Evolutionary conservation across 2,888 invertebrate genomes (phyloP).

Genomic region (Lymantria monacha): DNA sequence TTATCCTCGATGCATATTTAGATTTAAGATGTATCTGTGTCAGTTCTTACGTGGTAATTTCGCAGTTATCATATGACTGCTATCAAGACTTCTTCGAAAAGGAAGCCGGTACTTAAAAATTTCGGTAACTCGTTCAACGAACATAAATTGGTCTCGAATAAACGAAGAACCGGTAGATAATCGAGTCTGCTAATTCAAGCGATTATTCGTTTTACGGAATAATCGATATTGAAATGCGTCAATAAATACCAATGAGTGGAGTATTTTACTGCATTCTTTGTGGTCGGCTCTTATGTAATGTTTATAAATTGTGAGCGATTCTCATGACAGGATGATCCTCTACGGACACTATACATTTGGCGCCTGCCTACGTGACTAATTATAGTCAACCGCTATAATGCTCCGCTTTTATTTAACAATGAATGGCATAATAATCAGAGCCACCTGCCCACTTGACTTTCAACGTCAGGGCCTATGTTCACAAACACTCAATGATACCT

Average conservation of each 20-base stretch:
- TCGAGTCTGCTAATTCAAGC: constrained; percentile 20
- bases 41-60: background rate
- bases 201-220: constrained; percentile 39
- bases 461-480: no score
- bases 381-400: no score
- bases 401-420: no score
- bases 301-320: no score
- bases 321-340: no score
- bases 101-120: constrained; percentile 4
- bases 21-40: background rate
- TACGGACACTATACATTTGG: no score
- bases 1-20: no score
- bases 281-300: constrained; percentile 21
- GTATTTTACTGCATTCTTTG: background rate
- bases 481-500: no score
- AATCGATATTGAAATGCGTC: constrained; percentile 26
- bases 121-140: constrained; percentile 8
- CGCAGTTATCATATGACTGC: background rate
- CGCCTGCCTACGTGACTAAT: no score
- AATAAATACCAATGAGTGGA: constrained; percentile 15
- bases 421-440: no score
- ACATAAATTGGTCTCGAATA: constrained; percentile 10
- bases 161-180: constrained; percentile 11
- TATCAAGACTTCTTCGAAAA: background rate
- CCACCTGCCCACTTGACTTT: no score